Evolutionary conservation across 2,113 vertebrate genomes (phyloP), one percentile per base, ranked within the genome.

Genomic region (Rhinoderma darwinii): DNA sequence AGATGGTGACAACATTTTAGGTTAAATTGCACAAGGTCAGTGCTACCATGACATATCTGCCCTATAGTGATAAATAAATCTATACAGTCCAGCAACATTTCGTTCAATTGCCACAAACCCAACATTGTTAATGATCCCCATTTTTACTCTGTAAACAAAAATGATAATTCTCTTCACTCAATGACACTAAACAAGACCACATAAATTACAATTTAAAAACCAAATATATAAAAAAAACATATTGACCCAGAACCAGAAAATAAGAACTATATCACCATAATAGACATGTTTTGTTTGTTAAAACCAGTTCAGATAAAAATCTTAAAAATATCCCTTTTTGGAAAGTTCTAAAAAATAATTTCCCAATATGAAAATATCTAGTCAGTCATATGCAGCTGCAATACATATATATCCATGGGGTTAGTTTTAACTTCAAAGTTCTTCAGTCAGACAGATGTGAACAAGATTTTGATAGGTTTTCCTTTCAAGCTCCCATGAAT

Each of bases 381-480:
- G n/a, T n/a, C n/a, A n/a, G 1, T 41, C 35, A 39, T 20, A 39
- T 10, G 18, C 7, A 39, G 68, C 76, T 54, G 50, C 32, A 54
- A 79, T 56, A 22, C 9, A 56, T 79, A 75, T 47, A 44, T 54
- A 32, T 30, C 44, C 51, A 59, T 39, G 20, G 5, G 11, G 15
- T 47, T 79, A 6, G 10, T 80, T 80, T 39, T 12, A n/a, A 37
- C 35, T 56, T 83, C 43, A 83, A 35, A 70, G 41, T 51, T 20
- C 83, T 44, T 50, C 37, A 37, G 30, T 44, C 43, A 63, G 63
- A 27, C 37, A 98, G 95, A 0, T 76, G 91, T 92, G 82, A 87
- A 97, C 74, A 2, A 99, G 95, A 6, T 51, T 85, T 88, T 94
- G 95, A 90, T 99, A 99, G 54, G 94, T 93, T 78, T 92, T 89